phyloP scores from a whole-genome alignment of 2,888 invertebrate species.

The Rotaria sp. region DNA sequence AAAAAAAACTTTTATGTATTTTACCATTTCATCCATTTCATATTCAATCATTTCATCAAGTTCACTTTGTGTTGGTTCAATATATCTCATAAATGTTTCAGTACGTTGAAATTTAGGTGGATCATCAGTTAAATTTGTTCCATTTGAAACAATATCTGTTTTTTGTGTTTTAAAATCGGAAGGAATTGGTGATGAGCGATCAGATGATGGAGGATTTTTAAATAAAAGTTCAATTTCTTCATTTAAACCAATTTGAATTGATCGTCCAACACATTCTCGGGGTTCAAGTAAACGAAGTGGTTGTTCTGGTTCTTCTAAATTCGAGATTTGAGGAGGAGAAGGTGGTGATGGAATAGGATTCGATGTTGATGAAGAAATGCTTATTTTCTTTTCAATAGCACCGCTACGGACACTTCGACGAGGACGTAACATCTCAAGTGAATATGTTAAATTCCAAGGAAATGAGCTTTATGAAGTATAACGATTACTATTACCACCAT shows the following conservation, averaged over 20 bases:
- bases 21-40: slow-evolving; percentile 85
- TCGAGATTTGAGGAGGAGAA: neutral
- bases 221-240: slow-evolving; percentile 7
- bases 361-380: neutral
- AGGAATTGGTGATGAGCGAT: neutral
- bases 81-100: slow-evolving; percentile 61
- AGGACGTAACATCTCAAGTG: slow-evolving; percentile 1
- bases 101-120: neutral
- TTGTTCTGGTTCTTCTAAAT: neutral
- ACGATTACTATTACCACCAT: neutral
- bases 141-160: neutral
- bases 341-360: neutral
- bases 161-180: neutral
- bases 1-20: slow-evolving; percentile 17
- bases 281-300: slow-evolving; percentile 2
- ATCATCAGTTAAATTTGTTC: neutral
- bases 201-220: neutral
- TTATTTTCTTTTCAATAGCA: neutral
- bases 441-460: neutral
- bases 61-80: slow-evolving; percentile 86
- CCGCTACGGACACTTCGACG: slow-evolving; percentile 6
- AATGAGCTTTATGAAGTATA: neutral
- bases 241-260: slow-evolving; percentile 14
- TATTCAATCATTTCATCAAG: slow-evolving; percentile 86
- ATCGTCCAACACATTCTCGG: slow-evolving; percentile 13